phyloP scores from a whole-genome alignment of 2,888 invertebrate genomes.

The Archips crataeganus region DNA sequence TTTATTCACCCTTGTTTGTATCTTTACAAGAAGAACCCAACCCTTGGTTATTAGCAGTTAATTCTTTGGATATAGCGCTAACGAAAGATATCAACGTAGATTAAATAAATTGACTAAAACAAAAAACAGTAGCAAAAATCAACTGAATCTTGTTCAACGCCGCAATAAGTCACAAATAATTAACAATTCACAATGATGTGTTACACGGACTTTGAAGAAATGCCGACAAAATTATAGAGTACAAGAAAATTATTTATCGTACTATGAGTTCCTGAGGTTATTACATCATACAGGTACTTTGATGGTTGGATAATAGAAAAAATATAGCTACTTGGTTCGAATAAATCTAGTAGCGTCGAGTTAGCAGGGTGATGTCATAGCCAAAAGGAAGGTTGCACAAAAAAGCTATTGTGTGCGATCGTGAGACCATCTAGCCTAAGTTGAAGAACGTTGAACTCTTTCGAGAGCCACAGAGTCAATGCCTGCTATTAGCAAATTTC shows the following conservation, averaged over 20 bases:
- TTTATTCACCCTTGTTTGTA: too few species aligned
- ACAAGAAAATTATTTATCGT: slow-evolving; percentile 29
- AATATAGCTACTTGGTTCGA: slow-evolving; percentile 35
- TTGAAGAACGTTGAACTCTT: slow-evolving; percentile 83
- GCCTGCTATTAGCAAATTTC: slow-evolving; percentile 77
- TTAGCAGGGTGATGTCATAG: slow-evolving; percentile 77
- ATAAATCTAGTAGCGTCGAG: slow-evolving; percentile 45
- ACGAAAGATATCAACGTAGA: not conserved
- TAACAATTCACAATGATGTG: slow-evolving; percentile 9
- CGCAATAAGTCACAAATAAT: slow-evolving; percentile 10
- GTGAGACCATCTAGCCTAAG: slow-evolving; percentile 75
- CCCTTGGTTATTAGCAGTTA: too few species aligned
- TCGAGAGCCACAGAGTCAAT: slow-evolving; percentile 73
- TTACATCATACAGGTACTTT: slow-evolving; percentile 36
- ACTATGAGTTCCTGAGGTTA: slow-evolving; percentile 14
- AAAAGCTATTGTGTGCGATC: slow-evolving; percentile 82
- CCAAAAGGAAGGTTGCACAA: slow-evolving; percentile 79
- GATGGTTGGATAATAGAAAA: slow-evolving; percentile 30
- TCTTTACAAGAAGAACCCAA: too few species aligned
- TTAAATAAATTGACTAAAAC: not conserved
- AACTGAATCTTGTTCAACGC: not conserved
- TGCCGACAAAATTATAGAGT: slow-evolving; percentile 39
- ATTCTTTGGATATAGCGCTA: not conserved
- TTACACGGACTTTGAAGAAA: slow-evolving; percentile 15
- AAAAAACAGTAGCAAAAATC: slow-evolving; percentile 4